A percentile compares a stretch with the other conserved stretches of the same genome.
phyloP scores from a whole-genome alignment of 2,113 vertebrate genomes.

The Ramphastos sulfuratus region DNA sequence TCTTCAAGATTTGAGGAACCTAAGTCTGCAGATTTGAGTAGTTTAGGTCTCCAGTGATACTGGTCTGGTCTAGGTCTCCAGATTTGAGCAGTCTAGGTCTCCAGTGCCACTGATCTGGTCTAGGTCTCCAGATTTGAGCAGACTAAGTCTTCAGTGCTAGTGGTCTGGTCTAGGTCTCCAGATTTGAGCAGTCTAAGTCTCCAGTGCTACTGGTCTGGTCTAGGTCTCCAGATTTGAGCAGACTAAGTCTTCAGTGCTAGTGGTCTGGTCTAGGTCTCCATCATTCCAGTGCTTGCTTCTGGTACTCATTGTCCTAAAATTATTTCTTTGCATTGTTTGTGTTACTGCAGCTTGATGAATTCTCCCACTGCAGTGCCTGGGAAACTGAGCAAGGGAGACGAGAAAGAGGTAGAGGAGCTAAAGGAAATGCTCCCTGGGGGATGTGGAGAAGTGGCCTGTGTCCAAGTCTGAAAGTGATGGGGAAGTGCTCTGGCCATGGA shows the following conservation, averaged over 20 bases:
- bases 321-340: not conserved
- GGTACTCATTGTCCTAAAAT: not conserved
- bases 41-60: not conserved
- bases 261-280: not conserved
- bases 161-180: not conserved
- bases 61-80: too few species aligned
- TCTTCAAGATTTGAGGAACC: not conserved
- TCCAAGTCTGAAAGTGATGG: not conserved
- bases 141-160: too few species aligned
- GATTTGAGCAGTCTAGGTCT: too few species aligned
- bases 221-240: not conserved
- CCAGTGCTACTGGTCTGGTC: not conserved
- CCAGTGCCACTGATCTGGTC: too few species aligned
- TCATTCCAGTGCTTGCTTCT: not conserved
- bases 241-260: too few species aligned
- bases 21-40: not conserved
- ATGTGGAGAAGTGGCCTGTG: not conserved
- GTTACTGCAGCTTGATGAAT: accelerated
- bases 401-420: not conserved
- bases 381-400: not conserved
- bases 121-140: not conserved
- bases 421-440: not conserved
- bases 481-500: not conserved
- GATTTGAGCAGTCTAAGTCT: too few species aligned
- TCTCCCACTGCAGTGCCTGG: accelerated